Evolutionary conservation across 2,888 invertebrate genomes (phyloP).

Genomic region (Suillia variegata): DNA sequence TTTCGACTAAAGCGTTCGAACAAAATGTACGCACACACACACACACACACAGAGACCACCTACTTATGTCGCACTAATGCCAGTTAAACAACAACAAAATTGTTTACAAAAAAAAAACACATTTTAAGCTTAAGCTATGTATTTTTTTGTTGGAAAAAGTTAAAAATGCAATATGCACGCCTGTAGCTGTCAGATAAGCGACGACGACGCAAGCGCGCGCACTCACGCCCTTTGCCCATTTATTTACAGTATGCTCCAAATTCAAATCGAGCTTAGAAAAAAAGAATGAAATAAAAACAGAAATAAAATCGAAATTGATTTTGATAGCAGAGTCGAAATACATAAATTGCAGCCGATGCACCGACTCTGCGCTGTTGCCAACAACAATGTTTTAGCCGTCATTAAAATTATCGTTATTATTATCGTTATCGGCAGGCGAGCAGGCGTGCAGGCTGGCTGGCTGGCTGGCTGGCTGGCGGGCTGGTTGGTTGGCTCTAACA

Average conservation of each 20-base stretch:
- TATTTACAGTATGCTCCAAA: neutral
- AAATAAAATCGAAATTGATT: neutral
- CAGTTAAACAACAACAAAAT: neutral
- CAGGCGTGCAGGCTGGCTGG: neutral
- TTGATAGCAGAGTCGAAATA: no score
- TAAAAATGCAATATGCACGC: neutral
- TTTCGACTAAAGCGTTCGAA: neutral
- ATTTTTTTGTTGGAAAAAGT: no score
- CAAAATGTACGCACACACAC: no score
- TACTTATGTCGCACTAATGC: no score
- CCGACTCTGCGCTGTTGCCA: neutral
- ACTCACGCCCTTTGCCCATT: neutral
- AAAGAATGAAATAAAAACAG: neutral
- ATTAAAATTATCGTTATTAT: conserved; percentile 1
- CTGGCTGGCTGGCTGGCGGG: no score
- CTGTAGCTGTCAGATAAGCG: neutral
- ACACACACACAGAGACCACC: neutral
- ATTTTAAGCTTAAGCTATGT: neutral
- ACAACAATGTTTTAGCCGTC: neutral
- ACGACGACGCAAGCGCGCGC: neutral
- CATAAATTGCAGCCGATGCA: neutral
- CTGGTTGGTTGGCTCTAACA: no score
- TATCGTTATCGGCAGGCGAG: neutral
- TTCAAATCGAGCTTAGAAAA: neutral
- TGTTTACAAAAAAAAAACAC: neutral